phyloP scores from a whole-genome alignment of 1,140 invertebrate genomes.

The Nautilus pompilius region DNA sequence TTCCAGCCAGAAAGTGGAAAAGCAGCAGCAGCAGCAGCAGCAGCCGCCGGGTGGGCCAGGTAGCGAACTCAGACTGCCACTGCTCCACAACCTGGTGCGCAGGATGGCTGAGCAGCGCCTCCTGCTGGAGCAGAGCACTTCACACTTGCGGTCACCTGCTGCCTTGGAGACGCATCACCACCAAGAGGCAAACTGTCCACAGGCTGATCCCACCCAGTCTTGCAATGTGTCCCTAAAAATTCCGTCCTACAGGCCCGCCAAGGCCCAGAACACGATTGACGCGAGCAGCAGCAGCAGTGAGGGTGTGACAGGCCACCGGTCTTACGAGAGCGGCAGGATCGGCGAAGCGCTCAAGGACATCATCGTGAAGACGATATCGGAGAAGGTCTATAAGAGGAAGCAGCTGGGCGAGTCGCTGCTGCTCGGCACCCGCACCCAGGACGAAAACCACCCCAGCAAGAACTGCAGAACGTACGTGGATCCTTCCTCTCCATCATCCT shows the following conservation, averaged over 20 bases:
- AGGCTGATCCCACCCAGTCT: background rate
- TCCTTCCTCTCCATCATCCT: background rate
- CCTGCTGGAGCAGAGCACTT: conserved; percentile 36
- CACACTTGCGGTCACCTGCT: background rate
- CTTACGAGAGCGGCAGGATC: conserved; percentile 46
- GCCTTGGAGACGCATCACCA: background rate
- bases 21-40: background rate
- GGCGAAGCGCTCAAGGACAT: conserved; percentile 67
- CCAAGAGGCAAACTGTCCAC: background rate
- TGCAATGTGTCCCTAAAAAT: conserved; percentile 66
- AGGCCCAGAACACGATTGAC: background rate
- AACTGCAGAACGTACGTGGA: background rate
- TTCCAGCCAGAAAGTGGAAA: background rate
- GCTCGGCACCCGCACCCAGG: background rate
- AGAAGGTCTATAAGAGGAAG: conserved; percentile 64
- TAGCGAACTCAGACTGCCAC: conserved; percentile 45
- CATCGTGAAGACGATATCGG: conserved; percentile 83
- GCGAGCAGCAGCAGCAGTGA: background rate
- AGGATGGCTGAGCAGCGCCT: conserved; percentile 53
- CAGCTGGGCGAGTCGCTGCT: background rate
- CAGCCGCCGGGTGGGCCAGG: background rate
- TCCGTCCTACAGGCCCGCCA: conserved; percentile 79
- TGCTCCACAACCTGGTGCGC: conserved; percentile 50
- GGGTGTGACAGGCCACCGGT: background rate
- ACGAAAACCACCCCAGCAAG: background rate